These are phyloP conservation scores for Scortum barcoo DNA, from an alignment of 2,113 vertebrate genomes.

Conservation along the genomic window DNA sequence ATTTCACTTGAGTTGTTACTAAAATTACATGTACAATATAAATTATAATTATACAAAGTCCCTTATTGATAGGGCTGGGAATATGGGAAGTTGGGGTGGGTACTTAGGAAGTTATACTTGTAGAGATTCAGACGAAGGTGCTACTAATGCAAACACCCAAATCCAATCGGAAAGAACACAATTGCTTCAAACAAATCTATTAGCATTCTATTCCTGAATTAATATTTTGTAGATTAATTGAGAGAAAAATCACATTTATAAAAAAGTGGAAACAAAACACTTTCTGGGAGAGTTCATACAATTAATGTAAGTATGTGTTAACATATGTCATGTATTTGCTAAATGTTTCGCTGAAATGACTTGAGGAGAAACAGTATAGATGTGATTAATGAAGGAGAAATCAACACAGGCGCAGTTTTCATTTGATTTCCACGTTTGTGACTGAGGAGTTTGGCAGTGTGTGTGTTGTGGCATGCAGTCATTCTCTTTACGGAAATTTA, in stretches of 20 bases:
- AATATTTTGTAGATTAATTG: background rate
- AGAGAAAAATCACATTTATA: background rate
- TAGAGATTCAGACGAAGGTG: background rate
- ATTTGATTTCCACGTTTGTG: constrained; percentile 1
- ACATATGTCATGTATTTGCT: constrained; percentile 23
- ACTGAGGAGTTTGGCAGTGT: constrained; percentile 9
- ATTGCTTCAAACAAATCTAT: constrained; percentile 77
- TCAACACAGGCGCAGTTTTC: constrained; percentile 15
- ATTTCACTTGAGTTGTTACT: too few relatives aligned
- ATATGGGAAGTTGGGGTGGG: background rate
- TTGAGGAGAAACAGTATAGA: background rate
- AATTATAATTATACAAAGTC: too few relatives aligned
- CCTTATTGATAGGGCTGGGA: background rate
- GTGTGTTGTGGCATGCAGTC: constrained; percentile 51
- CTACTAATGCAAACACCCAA: background rate
- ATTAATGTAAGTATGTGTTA: constrained; percentile 44
- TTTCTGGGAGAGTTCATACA: constrained; percentile 12
- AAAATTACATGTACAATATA: too few relatives aligned
- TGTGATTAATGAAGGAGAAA: constrained; percentile 13
- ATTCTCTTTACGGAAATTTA: constrained; percentile 16
- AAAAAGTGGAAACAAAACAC: constrained; percentile 32
- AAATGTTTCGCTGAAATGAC: constrained; percentile 23
- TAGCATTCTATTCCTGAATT: constrained; percentile 23
- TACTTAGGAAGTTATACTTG: background rate
- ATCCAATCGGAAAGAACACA: constrained; percentile 57